Evolutionary conservation across 2,888 invertebrate species (phyloP).

Genomic region (Meghimatium bilineatum): DNA sequence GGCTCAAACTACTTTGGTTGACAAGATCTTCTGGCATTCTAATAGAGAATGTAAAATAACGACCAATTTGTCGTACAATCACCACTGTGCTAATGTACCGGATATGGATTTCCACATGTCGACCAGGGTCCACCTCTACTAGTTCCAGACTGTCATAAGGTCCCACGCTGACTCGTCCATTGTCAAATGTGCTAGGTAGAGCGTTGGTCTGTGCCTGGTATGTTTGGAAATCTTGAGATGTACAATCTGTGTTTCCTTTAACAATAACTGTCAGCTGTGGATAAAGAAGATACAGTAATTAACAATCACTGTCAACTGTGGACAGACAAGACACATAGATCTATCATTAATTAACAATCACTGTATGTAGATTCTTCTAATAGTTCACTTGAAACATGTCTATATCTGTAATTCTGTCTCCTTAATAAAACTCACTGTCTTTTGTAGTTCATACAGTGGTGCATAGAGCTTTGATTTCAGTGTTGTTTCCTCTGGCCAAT

Average conservation of each 20-base stretch:
- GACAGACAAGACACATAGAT: too few species aligned
- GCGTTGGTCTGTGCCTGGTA: slow-evolving; percentile 79
- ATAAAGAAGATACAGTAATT: too few species aligned
- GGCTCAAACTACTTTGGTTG: slow-evolving; percentile 64
- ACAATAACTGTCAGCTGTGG: slow-evolving; percentile 80
- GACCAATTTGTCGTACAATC: slow-evolving; percentile 77
- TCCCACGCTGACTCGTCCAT: slow-evolving; percentile 78
- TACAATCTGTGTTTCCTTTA: slow-evolving; percentile 78
- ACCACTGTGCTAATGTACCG: slow-evolving; percentile 80
- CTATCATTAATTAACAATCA: too few species aligned
- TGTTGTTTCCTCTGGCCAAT: too few species aligned
- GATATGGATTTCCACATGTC: slow-evolving; percentile 79
- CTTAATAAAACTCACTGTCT: too few species aligned
- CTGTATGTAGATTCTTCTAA: too few species aligned
- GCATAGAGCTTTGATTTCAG: too few species aligned
- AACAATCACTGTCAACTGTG: too few species aligned
- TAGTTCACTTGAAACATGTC: too few species aligned
- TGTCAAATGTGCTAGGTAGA: slow-evolving; percentile 79
- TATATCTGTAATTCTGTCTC: too few species aligned
- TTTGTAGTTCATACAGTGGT: too few species aligned
- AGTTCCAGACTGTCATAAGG: slow-evolving; percentile 74
- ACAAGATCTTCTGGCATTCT: slow-evolving; percentile 79
- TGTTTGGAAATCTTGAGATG: slow-evolving; percentile 77
- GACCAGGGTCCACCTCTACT: slow-evolving; percentile 73
- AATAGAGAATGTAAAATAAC: slow-evolving; percentile 79